Evolutionary conservation across 1,140 invertebrate genomes (phyloP), one percentile per base, ranked within the genome.

Genomic region (Charaxes varanes): DNA sequence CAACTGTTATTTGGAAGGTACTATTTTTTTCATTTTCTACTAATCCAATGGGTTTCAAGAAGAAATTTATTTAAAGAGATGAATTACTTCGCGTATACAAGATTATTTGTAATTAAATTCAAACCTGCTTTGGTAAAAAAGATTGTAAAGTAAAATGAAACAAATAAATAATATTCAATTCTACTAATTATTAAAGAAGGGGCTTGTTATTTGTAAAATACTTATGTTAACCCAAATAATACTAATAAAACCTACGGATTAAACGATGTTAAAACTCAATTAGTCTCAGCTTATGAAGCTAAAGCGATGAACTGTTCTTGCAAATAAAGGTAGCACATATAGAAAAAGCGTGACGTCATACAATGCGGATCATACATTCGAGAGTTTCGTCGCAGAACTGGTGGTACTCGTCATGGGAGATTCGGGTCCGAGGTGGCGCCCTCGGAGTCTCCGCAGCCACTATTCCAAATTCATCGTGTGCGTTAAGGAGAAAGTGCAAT

Each of bases 311-410:
- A 17, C 7, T 18, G 5, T 17, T 32, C 15, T 0, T 18, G 17
- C 30, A 17, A 32, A 18, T 18, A 18, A 26, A 26, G 23, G 13
- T 26, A 26, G 10, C 23, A 12, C 10, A 26, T 12, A 23, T 23
- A 23, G 11, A 12, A 5, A 26, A 51, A 35, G 48, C 43, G 28
- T 31, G 28, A 33, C 38, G 13, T 32, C 16, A 22, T 30, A 28
- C 14, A 28, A 15, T 64, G 67, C 62, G 44, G 26, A 35, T 61
- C 83, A 69, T 91, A 92, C 90, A 91, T 88, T 93, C 92, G 41
- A 94, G 86, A 57, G 90, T 90, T 52, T 87, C 86, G 83, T 92
- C 91, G 79, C 89, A 91, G 83, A 91, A 92, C 70, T 89, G 89
- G 69, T 92, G 90, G 72, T 92, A 92, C 64, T 93, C 91, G 67